These are phyloP conservation scores for Phymanthus crucifer DNA, from an alignment of 92 coral and sea anemone genomes.

Conservation along the genomic window DNA sequence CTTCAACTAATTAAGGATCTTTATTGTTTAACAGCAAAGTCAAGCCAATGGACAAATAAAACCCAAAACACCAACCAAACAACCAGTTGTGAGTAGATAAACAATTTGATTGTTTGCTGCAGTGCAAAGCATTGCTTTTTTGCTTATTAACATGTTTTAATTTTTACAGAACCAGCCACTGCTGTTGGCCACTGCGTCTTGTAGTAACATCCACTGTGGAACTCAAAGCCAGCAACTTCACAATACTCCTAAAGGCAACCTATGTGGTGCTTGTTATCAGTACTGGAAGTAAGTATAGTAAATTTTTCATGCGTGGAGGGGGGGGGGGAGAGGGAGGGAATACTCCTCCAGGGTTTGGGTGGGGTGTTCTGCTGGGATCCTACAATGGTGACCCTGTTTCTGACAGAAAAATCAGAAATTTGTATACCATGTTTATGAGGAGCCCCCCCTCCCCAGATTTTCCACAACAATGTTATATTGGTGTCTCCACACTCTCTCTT, in stretches of 20 bases:
- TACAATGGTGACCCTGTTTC: too few species aligned
- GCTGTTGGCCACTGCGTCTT: slow-evolving; percentile 44
- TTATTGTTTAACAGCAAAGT: slow-evolving; percentile 33
- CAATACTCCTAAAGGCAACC: slow-evolving; percentile 78
- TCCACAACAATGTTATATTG: too few species aligned
- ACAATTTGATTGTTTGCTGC: background rate
- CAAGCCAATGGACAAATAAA: slow-evolving; percentile 83
- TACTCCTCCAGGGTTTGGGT: too few species aligned
- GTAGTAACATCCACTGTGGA: slow-evolving; percentile 77
- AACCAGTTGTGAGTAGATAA: slow-evolving; percentile 23
- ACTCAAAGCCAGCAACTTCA: slow-evolving; percentile 75
- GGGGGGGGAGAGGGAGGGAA: too few species aligned
- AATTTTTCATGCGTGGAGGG: too few species aligned
- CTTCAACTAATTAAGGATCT: background rate
- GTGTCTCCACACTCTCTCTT: too few species aligned
- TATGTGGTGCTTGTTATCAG: slow-evolving; percentile 92
- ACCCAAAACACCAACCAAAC: slow-evolving; percentile 68
- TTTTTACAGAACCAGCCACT: slow-evolving; percentile 47
- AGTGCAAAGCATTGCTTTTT: background rate
- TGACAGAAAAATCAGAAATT: background rate
- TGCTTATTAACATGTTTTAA: background rate
- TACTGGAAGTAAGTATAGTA: slow-evolving; percentile 89
- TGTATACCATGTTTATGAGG: background rate
- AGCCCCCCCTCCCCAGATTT: too few species aligned
- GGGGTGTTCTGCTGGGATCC: too few species aligned